phyloP scores from a whole-genome alignment of 2,888 invertebrate genomes.

The Drosophila ezoana region DNA sequence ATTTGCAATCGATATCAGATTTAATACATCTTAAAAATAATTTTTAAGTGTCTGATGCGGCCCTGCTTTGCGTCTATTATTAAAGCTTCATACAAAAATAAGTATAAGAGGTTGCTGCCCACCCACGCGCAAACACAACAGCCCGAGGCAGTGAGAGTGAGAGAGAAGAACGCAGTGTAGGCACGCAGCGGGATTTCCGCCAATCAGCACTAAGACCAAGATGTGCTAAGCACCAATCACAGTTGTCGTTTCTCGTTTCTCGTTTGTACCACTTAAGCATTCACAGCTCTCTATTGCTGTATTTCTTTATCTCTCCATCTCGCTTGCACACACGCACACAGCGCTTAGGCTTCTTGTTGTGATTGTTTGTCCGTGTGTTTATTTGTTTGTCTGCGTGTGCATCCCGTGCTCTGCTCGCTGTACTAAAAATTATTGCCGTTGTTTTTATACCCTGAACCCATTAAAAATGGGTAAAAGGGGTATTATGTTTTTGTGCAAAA shows the following conservation, averaged over 20 bases:
- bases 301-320: constrained; percentile 41
- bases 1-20: background rate
- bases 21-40: background rate
- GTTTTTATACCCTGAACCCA: too few species aligned
- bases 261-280: constrained; percentile 57
- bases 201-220: constrained; percentile 64
- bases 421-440: constrained; percentile 18
- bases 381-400: background rate
- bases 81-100: background rate
- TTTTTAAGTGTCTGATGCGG: background rate
- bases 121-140: constrained; percentile 8
- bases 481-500: too few species aligned
- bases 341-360: constrained; percentile 32
- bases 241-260: constrained; percentile 44
- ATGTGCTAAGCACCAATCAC: constrained; percentile 64
- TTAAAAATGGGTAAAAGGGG: too few species aligned
- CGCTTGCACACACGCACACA: constrained; percentile 35
- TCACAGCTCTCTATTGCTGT: constrained; percentile 14
- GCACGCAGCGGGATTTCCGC: constrained; percentile 49
- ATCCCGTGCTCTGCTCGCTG: constrained; percentile 1
- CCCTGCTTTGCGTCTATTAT: background rate
- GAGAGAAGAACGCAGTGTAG: constrained; percentile 18
- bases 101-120: constrained; percentile 3
- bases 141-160: background rate
- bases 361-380: constrained; percentile 19